A percentile compares a stretch with the other conserved stretches of the same genome.
Conservation (phyloP, 2,113 vertebrate species). For the Nanorana parkeri region DNA sequence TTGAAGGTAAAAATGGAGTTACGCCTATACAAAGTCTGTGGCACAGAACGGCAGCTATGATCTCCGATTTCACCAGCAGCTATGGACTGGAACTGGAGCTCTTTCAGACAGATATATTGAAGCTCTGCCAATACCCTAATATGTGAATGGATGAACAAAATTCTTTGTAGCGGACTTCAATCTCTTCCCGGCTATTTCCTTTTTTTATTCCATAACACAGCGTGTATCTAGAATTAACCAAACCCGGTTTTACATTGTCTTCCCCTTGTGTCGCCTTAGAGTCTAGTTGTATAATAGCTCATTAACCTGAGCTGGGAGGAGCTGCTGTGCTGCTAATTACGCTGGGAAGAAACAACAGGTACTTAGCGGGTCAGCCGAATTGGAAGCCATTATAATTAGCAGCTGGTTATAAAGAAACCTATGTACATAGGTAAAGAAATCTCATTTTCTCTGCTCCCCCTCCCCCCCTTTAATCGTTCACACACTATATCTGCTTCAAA, state of each 20-base stretch:
- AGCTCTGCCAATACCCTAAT: too few relatives aligned
- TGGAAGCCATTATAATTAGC: constrained; percentile 21
- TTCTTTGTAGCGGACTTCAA: too few relatives aligned
- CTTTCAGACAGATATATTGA: too few relatives aligned
- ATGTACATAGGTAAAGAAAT: neutral
- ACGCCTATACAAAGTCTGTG: too few relatives aligned
- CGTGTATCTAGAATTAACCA: neutral
- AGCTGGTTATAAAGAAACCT: constrained; percentile 5
- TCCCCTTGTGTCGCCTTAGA: neutral
- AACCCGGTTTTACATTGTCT: neutral
- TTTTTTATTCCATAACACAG: too few relatives aligned
- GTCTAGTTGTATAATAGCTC: constrained; percentile 18
- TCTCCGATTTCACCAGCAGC: too few relatives aligned
- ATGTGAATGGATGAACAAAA: too few relatives aligned
- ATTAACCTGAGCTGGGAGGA: constrained; percentile 23
- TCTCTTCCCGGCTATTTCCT: too few relatives aligned
- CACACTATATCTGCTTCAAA: neutral
- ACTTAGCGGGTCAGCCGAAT: constrained; percentile 24
- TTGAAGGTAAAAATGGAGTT: too few relatives aligned
- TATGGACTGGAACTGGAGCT: too few relatives aligned
- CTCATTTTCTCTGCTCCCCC: neutral
- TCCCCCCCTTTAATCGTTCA: neutral
- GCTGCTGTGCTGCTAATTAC: neutral
- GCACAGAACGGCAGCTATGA: too few relatives aligned
- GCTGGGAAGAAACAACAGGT: neutral